These are phyloP conservation scores for Aviceda subcristata DNA, from an alignment of 2,113 vertebrate species.

Conservation along the genomic window DNA sequence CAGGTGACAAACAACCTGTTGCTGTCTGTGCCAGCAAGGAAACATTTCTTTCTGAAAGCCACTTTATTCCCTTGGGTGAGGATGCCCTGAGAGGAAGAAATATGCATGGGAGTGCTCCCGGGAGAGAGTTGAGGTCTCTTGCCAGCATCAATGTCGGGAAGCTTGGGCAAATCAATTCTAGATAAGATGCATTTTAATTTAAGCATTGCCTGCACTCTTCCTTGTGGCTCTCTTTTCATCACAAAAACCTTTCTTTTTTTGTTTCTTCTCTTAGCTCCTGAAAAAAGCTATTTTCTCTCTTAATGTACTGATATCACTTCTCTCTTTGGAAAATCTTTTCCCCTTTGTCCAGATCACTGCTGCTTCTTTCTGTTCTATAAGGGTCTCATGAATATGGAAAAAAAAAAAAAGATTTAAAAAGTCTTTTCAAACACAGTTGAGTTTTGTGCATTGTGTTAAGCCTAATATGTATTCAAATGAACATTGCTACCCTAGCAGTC, in stretches of 20 bases:
- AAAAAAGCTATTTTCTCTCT: background rate
- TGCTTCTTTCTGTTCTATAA: background rate
- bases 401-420: background rate
- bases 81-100: background rate
- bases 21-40: background rate
- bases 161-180: background rate
- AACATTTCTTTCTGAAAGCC: background rate
- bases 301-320: background rate
- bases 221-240: background rate
- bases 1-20: background rate
- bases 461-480: background rate
- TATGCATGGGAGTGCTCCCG: background rate
- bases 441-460: background rate
- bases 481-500: background rate
- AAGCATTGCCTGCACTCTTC: background rate
- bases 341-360: background rate
- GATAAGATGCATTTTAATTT: background rate
- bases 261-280: background rate
- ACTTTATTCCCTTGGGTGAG: background rate
- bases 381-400: background rate
- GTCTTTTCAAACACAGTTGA: background rate
- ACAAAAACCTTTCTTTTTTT: background rate
- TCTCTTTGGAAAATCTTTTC: background rate
- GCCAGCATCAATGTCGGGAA: background rate
- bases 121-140: background rate